These are phyloP conservation scores for Patiria miniata DNA, from an alignment of 35 echinoderm and acorn worm species.

Conservation along the genomic window DNA sequence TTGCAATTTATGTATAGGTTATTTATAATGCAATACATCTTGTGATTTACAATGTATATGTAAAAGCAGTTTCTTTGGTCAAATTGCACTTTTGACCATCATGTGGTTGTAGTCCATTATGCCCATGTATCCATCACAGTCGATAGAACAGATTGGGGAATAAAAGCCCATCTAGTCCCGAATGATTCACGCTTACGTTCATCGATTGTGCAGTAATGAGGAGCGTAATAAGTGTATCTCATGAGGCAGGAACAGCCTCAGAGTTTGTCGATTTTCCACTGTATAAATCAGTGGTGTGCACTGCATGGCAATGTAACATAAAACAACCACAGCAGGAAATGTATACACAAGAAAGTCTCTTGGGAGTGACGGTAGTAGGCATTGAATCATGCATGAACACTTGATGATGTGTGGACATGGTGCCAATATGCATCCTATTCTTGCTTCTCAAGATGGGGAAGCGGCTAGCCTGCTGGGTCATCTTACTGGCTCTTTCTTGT, in stretches of 20 bases:
- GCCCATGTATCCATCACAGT: no score
- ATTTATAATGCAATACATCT: no score
- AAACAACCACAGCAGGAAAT: slow-evolving; percentile 25
- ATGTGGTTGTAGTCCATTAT: no score
- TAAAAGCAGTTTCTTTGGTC: no score
- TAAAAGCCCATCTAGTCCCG: no score
- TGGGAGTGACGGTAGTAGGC: neutral
- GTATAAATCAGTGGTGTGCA: neutral
- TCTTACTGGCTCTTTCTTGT: no score
- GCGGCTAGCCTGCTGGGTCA: no score
- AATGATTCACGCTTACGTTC: neutral
- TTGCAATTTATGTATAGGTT: no score
- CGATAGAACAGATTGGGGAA: no score
- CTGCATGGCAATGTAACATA: slow-evolving; percentile 1
- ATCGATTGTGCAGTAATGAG: neutral
- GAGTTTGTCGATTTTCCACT: neutral
- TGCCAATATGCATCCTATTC: neutral
- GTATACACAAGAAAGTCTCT: neutral
- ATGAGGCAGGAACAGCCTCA: neutral
- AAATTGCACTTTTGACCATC: no score
- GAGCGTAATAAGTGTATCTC: neutral
- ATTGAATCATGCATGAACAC: slow-evolving; percentile 23
- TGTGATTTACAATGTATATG: no score
- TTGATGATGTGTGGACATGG: slow-evolving; percentile 9
- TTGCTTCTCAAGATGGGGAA: no score